Evolutionary conservation across 2,113 vertebrate species (phyloP), one percentile per base, ranked within the genome.

Genomic region (Alligator mississippiensis): DNA sequence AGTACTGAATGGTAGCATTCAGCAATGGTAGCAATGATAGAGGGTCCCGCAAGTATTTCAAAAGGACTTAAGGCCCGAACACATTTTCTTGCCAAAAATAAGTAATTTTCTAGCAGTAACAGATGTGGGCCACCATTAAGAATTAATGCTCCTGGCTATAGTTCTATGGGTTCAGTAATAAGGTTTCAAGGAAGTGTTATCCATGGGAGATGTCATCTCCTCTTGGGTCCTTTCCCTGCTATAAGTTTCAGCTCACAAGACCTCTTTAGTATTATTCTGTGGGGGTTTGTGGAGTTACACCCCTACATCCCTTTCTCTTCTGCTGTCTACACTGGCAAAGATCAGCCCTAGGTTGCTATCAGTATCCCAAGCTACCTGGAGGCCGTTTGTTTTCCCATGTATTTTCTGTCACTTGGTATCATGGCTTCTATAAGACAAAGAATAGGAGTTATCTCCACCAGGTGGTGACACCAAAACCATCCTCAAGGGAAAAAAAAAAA

Each of bases 101-200:
- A 95, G 70, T 78, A 78, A 89, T 97, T 96, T 85, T 88, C 82
- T 62, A 70, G 85, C 93, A 64, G 85, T 10, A 93, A 80, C 89
- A 95, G 94, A 94, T 95, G 94, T 82, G 85, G 94, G 93, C 87
- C 78, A 80, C 95, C 88, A 91, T 97, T 94, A 96, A 96, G 95
- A 95, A 95, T 95, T 95, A 93, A 95, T 2, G 0, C 70, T 84
- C 78, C 86, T 87, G 88, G 64, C 89, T 85, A 80, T 68, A 76
- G 83, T 94, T 92, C 85, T 89, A 0, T 80, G n/a, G 66, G 47
- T 77, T 84, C 83, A 68, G 12, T 92, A 93, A 80, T 84, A 88
- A 89, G 55, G 85, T 88, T 93, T 86, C 64, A 82, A 27, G 89
- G 19, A 55, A 61, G 11, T 3, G 15, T 77, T 88, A 47, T 47